Evolutionary conservation across 2,888 invertebrate species (phyloP).

Genomic region (Eilema caniola): DNA sequence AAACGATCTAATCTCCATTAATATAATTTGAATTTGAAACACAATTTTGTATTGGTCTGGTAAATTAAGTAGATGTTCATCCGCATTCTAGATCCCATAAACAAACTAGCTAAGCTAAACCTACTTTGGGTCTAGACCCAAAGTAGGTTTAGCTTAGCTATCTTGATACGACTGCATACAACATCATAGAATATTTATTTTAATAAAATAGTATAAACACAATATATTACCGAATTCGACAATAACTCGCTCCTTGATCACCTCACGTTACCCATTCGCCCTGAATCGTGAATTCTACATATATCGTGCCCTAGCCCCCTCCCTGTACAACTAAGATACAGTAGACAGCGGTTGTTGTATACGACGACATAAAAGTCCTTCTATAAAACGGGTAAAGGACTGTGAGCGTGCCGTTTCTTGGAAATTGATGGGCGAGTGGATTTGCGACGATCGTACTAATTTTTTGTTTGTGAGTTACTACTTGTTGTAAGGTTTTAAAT

Average conservation of each 20-base stretch:
- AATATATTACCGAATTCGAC: not conserved
- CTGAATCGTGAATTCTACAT: conserved; percentile 11
- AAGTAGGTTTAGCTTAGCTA: too few relatives aligned
- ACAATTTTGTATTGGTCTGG: too few relatives aligned
- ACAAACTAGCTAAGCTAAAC: too few relatives aligned
- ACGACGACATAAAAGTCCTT: conserved; percentile 21
- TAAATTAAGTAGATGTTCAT: too few relatives aligned
- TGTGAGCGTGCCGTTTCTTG: conserved; percentile 19
- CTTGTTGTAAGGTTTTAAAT: not conserved
- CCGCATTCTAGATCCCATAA: too few relatives aligned
- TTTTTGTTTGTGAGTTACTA: conserved; percentile 6
- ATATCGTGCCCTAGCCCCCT: conserved; percentile 11
- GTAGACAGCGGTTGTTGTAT: conserved; percentile 26
- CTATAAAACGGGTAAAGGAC: conserved; percentile 21
- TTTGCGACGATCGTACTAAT: conserved; percentile 23
- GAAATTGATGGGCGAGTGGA: conserved; percentile 22
- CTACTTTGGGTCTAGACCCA: too few relatives aligned
- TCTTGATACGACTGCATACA: too few relatives aligned
- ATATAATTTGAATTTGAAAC: too few relatives aligned
- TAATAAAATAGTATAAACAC: not conserved
- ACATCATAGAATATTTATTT: too few relatives aligned
- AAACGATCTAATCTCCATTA: too few relatives aligned
- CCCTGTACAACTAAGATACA: conserved; percentile 13
- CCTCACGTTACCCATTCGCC: conserved; percentile 5
- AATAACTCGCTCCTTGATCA: not conserved